Evolutionary conservation across 2,797 vertebrate species (phyloP).

Genomic region (Sphaeramia orbicularis): DNA sequence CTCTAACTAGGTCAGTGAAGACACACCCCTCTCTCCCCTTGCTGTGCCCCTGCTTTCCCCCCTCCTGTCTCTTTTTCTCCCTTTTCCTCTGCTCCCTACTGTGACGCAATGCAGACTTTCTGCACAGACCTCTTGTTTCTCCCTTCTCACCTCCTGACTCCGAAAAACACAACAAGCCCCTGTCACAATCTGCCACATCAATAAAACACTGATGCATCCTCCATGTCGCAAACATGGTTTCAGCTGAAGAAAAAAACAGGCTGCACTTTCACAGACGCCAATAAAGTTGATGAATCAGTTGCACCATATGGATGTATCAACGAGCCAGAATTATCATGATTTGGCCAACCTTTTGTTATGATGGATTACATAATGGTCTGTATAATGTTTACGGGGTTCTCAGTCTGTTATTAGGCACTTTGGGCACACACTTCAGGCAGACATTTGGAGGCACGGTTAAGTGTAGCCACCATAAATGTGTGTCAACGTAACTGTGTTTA

Average conservation of each 20-base stretch:
- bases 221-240: slow-evolving; percentile 13
- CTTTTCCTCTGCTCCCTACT: slow-evolving; percentile 55
- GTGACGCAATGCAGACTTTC: slow-evolving; percentile 82
- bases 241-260: slow-evolving; percentile 27
- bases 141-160: slow-evolving; percentile 32
- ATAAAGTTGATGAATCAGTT: slow-evolving; percentile 42
- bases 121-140: slow-evolving; percentile 47
- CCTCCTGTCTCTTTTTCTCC: slow-evolving; percentile 42
- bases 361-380: slow-evolving; percentile 60
- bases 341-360: slow-evolving; percentile 43
- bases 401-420: slow-evolving; percentile 44
- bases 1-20: slow-evolving; percentile 82
- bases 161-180: slow-evolving; percentile 33
- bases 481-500: slow-evolving; percentile 30
- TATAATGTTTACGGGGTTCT: slow-evolving; percentile 55
- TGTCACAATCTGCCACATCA: slow-evolving; percentile 8
- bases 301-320: slow-evolving; percentile 30
- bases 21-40: slow-evolving; percentile 74
- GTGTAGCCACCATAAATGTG: slow-evolving; percentile 27
- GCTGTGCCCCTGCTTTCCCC: slow-evolving; percentile 46
- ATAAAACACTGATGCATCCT: slow-evolving; percentile 10
- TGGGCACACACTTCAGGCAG: neutral
- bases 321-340: slow-evolving; percentile 26
- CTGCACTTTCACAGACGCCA: slow-evolving; percentile 25
- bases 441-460: slow-evolving; percentile 19